Evolutionary conservation across 2,113 vertebrate genomes (phyloP).

Genomic region (Zosterops pallidus): DNA sequence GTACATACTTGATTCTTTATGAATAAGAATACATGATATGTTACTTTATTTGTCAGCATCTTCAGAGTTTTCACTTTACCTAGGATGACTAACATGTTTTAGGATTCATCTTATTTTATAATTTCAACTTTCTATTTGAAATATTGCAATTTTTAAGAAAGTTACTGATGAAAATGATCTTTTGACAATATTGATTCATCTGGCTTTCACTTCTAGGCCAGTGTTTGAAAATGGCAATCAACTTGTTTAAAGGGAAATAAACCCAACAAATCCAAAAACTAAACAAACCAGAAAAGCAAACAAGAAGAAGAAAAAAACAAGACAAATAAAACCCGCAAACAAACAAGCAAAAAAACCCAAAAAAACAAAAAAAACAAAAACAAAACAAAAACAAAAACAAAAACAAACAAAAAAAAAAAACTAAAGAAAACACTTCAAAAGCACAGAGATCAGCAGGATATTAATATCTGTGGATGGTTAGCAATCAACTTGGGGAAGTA

Average conservation of each 20-base stretch:
- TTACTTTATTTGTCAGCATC: neutral
- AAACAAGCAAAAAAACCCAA: neutral
- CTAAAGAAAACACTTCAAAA: neutral
- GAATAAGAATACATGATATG: neutral
- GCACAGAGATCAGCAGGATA: neutral
- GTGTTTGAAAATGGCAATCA: neutral
- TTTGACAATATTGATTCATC: neutral
- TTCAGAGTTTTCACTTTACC: neutral
- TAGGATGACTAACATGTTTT: neutral
- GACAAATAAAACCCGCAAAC: neutral
- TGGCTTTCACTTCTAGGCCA: neutral
- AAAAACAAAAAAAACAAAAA: too few species aligned
- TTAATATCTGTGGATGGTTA: constrained; percentile 16
- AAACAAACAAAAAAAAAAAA: too few species aligned
- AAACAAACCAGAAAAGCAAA: neutral
- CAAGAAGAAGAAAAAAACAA: neutral
- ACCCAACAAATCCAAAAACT: neutral
- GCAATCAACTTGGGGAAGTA: neutral
- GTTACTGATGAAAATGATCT: neutral
- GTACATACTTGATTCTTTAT: neutral
- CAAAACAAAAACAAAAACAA: too few species aligned
- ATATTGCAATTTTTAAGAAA: neutral
- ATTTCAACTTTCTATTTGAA: neutral
- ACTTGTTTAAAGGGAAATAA: neutral
- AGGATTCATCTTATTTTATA: neutral